These are phyloP conservation scores for Tricholaema leucomelas DNA, from an alignment of 2,113 vertebrate species.

Conservation along the genomic window DNA sequence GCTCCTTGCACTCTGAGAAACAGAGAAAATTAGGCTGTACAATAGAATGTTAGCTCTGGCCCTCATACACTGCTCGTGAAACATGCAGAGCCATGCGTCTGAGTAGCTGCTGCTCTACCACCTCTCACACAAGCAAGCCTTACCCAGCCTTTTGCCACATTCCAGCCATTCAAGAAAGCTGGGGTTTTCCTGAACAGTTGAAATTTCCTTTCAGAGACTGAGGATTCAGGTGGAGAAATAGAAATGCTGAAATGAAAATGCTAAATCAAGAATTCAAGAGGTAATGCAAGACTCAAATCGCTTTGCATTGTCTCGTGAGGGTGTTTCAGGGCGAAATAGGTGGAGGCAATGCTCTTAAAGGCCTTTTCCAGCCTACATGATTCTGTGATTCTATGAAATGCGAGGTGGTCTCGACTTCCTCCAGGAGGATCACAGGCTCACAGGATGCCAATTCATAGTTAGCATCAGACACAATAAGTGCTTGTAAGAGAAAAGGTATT, in stretches of 20 bases:
- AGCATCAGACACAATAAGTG: not conserved
- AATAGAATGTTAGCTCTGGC: not conserved
- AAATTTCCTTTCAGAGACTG: not conserved
- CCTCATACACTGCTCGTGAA: not conserved
- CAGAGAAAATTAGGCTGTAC: not conserved
- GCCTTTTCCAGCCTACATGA: too few species aligned
- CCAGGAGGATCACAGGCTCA: too few species aligned
- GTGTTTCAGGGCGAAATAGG: not conserved
- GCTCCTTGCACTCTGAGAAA: not conserved
- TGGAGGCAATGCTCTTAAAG: too few species aligned
- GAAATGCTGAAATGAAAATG: not conserved
- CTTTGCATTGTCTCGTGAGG: not conserved
- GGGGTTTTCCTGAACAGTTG: constrained; percentile 18
- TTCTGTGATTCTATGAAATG: too few species aligned
- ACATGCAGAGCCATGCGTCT: not conserved
- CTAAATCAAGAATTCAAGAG: not conserved
- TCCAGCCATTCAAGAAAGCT: not conserved
- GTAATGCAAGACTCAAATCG: not conserved
- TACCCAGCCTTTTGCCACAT: constrained; percentile 29
- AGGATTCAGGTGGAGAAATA: not conserved
- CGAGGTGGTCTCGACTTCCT: too few species aligned
- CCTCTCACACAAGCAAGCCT: not conserved
- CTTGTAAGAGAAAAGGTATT: not conserved
- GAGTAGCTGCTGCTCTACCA: constrained; percentile 6
- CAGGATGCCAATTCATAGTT: not conserved